Conservation (phyloP, 2,888 invertebrate genomes). For the Dynastes hyllus region DNA sequence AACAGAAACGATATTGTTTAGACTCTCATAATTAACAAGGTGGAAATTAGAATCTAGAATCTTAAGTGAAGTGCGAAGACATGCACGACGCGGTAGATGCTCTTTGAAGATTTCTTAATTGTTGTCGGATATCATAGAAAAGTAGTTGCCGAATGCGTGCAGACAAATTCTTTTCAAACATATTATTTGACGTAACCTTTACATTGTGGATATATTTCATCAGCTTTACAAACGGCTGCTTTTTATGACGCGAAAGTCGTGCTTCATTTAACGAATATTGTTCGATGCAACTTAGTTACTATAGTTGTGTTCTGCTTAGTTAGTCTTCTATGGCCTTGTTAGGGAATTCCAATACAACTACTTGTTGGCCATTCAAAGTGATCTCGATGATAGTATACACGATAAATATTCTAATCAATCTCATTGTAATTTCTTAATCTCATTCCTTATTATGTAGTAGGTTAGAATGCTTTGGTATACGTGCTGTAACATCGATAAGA, state of each 20-base stretch:
- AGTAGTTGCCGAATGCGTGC: constrained; percentile 16
- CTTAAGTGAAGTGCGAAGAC: constrained; percentile 21
- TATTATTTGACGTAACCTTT: constrained; percentile 27
- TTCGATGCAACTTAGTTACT: neutral
- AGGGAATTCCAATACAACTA: neutral
- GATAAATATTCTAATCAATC: neutral
- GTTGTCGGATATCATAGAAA: constrained; percentile 29
- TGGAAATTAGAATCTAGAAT: constrained; percentile 3
- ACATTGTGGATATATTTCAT: constrained; percentile 3
- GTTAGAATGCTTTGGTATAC: too few relatives aligned
- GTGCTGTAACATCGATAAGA: too few relatives aligned
- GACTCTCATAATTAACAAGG: constrained; percentile 23
- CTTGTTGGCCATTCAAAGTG: neutral
- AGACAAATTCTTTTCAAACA: constrained; percentile 1
- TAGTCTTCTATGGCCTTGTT: too few relatives aligned
- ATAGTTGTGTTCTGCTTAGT: constrained; percentile 2
- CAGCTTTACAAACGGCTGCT: neutral
- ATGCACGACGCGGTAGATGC: constrained; percentile 8
- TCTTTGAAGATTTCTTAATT: constrained; percentile 21
- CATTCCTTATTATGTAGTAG: neutral
- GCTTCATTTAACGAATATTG: constrained; percentile 20
- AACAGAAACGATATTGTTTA: constrained; percentile 26
- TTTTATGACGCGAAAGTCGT: neutral
- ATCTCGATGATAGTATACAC: too few relatives aligned
- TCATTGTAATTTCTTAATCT: neutral